Percentiles rank a stretch among this genome's conserved stretches.
These are phyloP conservation scores for Hippocampus comes DNA, from an alignment of 2,113 vertebrate genomes.

Conservation along the genomic window DNA sequence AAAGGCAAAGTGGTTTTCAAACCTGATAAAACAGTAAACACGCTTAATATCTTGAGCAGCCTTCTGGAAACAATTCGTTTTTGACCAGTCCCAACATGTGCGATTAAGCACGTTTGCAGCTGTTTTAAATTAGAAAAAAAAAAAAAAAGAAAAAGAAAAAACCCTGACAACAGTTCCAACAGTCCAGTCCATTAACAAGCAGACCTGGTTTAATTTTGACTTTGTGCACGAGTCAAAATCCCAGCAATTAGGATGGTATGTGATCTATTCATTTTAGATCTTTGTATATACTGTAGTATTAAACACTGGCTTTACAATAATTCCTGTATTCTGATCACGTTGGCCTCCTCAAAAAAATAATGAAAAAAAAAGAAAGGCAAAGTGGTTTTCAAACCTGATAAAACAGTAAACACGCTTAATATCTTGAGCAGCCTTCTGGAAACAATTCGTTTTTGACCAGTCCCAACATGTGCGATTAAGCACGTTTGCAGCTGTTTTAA, in stretches of 20 bases:
- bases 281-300: background rate
- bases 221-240: slow-evolving; percentile 35
- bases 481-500: background rate
- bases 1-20: slow-evolving; percentile 42
- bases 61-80: slow-evolving; percentile 9
- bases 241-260: background rate
- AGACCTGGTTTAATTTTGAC: background rate
- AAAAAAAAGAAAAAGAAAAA: slow-evolving; percentile 24
- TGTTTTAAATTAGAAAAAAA: background rate
- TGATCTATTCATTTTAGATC: background rate
- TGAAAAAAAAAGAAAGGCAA: slow-evolving; percentile 27
- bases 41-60: slow-evolving; percentile 32
- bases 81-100: slow-evolving; percentile 9
- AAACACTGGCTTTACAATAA: background rate
- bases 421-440: slow-evolving; percentile 29
- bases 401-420: slow-evolving; percentile 19
- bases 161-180: slow-evolving; percentile 31
- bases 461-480: slow-evolving; percentile 12
- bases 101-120: slow-evolving; percentile 13
- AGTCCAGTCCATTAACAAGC: slow-evolving; percentile 9
- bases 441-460: slow-evolving; percentile 9
- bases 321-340: slow-evolving; percentile 4
- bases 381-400: slow-evolving; percentile 44
- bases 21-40: slow-evolving; percentile 34
- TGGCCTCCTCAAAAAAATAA: slow-evolving; percentile 28